Base-by-base conservation (phyloP, 2,113 vertebrate species). In the Indicator indicator region DNA sequence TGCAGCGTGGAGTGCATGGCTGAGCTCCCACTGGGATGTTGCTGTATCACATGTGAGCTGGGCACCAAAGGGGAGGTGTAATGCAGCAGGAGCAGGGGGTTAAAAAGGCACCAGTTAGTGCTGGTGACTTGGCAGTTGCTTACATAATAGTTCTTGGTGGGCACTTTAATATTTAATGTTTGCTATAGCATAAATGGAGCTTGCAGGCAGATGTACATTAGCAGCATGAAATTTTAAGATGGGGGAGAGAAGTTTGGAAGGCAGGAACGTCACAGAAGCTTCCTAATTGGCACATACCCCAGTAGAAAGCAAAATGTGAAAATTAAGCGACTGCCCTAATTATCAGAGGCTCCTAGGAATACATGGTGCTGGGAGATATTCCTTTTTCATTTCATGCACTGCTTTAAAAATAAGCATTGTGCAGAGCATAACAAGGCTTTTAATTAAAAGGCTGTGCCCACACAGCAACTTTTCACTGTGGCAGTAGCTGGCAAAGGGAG, bases 271-370 rank as follows among this genome's bases (percentile, higher is more conserved):
- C 79, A 77, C 62, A 87, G 89, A 92, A 89, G 79, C 52, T 80
- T 96, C 68, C 32, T 97, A 97, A 97, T 93, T 98, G 97, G 97
- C 93, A 96, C 93, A 94, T 86, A 97, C 80, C 95, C 94, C 96
- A 93, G 32, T 36, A 96, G 97, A 95, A 96, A 96, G 90, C 70
- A 79, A 89, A 94, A 95, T 69, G 92, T 83, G 90, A 96, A 97
- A 97, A 95, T 97, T 92, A 96, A 96, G 94, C 52, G 83, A 56
- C 95, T 97, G 96, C 86, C 94, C 97, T 98, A 96, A 95, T 98
- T 98, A 96, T 95, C 77, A 73, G 20, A 72, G 60, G 55, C 96
- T 97, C 96, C 56, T 21, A 96, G 97, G 96, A 96, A 97, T 96
- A 96, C 40, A 52, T 86, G 88, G 91, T 91, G 83, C 90, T 95